Base-by-base conservation (phyloP, 2,888 invertebrate species). In the Gibbula magus region DNA sequence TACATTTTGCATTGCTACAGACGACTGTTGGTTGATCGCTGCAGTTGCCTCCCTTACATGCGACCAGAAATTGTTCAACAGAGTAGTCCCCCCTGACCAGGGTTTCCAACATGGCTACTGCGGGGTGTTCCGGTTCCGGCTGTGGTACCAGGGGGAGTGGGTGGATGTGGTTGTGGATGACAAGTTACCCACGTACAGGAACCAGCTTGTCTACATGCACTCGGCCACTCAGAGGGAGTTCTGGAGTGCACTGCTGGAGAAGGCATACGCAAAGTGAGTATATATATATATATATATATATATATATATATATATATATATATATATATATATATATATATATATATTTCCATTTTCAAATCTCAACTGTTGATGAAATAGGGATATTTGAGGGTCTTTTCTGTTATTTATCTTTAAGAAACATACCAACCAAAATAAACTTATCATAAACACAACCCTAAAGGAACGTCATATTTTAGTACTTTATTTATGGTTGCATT, bases 11-110 rank as follows among this genome's bases (percentile, higher is more conserved):
- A 45, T 13, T 45, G 5, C 84, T 89, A 0, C 88, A 94, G 95
- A 99, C 5, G 98, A 99, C 93, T 99, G 99, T 92, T 99, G 99
- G 99, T 94, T 94, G 66, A 86, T 94, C 88, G 94, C 94, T 25
- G 99, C 99, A 4, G 96, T 98, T 0, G 99, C 99, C n/a, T 98
- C 98, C 93, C 94, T 99, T 45, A 98, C 99, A 0, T 94, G 98
- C 88, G 96, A 97, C 91, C 94, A 95, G 82, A 95, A 96, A 90
- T 94, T 99, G 79, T 98, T 99, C 94, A 96, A 96, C 94, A 96
- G 97, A 94, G 97, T 99, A 82, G 98, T 99, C 70, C 98, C 99
- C 2, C 96, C 97, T 89, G 98, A 98, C 91, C 99, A 99, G 94
- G 95, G 95, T 89, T 99, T 99, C 92, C 70, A 70, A 70, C 96